Base-by-base conservation (phyloP, 2,113 vertebrate genomes). In the Spermophilus dauricus region DNA sequence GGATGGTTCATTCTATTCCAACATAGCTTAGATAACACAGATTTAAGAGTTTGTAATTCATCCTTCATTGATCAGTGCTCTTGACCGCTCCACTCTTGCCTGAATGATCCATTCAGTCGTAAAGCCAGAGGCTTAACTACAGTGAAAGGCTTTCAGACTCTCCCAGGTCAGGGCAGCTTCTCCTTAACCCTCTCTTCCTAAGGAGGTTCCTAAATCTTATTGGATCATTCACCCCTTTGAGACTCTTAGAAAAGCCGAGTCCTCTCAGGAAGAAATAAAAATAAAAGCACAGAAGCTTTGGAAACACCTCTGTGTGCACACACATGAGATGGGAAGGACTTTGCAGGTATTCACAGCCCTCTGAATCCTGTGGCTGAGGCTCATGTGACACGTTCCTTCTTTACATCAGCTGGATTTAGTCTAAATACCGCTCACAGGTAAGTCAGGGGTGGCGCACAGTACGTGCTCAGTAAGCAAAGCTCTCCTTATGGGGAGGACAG, bases 11-110 rank as follows among this genome's bases (percentile, higher is more conserved):
- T 96, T 95, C 89, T 80, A 45, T 18, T 53, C 86, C 61, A 65
- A 11, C 93, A 24, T n/a, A 80, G 90, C 58, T 96, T 90, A 97
- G 97, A 95, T 97, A 92, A 95, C 84, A 89, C n/a, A 34, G 89
- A 87, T 86, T 80, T 65, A 67, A 87, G 95, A 81, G 45, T 84
- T 30, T 81, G 94, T 87, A 96, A 97, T 92, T 81, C 84, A 97
- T 75, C 96, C 80, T 93, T 90, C 80, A 53, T 37, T 81, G 90
- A 92, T 73, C 93, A 48, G 12, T 67, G 89, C 69, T 94, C 92
- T 70, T 26, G 63, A 88, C 37, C n/a, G 42, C 89, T 70, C 75
- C 34, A 70, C 0, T 4, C 73, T 93, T 75, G 48, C 56, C 70
- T 80, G 89, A 95, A 73, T 30, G 32, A 17, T 20, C 75, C 51